Percentiles rank a stretch among this genome's conserved stretches.
Evolutionary conservation across 92 coral and sea anemone species (phyloP).

Genomic region (Porites evermanni): DNA sequence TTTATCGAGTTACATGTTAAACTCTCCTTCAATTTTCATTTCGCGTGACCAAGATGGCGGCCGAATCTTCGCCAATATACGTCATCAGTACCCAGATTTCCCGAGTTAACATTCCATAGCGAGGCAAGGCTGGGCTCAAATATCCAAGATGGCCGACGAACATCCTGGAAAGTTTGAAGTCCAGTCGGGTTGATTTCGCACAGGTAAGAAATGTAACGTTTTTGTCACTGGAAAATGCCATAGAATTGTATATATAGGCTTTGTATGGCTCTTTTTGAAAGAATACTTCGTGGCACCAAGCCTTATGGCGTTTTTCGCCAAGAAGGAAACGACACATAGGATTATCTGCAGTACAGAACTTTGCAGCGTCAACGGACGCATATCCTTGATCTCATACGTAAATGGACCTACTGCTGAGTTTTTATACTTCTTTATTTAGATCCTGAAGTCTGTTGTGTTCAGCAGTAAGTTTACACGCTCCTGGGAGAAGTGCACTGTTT

Average conservation of each 20-base stretch:
- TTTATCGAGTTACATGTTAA: not conserved
- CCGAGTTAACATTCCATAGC: slow-evolving; percentile 24
- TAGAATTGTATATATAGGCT: not conserved
- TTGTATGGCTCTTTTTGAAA: too few species aligned
- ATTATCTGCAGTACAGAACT: too few species aligned
- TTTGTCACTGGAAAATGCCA: not conserved
- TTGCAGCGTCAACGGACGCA: too few species aligned
- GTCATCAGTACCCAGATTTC: slow-evolving; percentile 36
- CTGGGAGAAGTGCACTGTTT: not conserved
- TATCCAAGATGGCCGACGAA: slow-evolving; percentile 34
- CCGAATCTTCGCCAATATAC: not conserved
- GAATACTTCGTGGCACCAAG: too few species aligned
- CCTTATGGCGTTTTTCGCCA: too few species aligned
- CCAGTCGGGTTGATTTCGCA: not conserved
- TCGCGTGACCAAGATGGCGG: slow-evolving; percentile 33
- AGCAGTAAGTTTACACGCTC: too few species aligned
- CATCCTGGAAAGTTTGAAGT: not conserved
- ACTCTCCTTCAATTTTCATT: not conserved
- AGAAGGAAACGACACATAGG: too few species aligned
- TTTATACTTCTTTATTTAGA: too few species aligned
- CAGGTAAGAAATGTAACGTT: not conserved
- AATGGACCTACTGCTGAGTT: too few species aligned
- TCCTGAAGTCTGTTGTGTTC: too few species aligned
- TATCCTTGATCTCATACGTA: too few species aligned
- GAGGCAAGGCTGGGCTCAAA: slow-evolving; percentile 32